phyloP scores from a whole-genome alignment of 2,113 vertebrate species.

The Zosterops pallidus region DNA sequence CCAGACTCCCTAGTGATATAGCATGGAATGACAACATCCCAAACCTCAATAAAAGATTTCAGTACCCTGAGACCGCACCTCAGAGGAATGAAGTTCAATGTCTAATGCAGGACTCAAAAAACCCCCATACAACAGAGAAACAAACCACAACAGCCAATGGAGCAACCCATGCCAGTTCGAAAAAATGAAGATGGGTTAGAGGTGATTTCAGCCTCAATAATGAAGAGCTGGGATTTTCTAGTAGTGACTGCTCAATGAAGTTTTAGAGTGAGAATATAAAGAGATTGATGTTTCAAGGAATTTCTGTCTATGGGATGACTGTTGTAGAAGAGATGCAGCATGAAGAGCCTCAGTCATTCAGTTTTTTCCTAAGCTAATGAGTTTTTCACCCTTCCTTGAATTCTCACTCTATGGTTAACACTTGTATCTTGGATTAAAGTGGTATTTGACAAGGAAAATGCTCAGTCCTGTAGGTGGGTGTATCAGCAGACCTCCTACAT shows the following conservation, averaged over 20 bases:
- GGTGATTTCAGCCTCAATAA: neutral
- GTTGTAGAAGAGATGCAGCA: neutral
- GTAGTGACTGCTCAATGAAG: neutral
- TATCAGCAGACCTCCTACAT: neutral
- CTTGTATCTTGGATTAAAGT: neutral
- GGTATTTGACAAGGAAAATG: neutral
- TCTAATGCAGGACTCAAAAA: neutral
- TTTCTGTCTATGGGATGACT: neutral
- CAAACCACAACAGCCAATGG: neutral
- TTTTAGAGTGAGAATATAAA: neutral
- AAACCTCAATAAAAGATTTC: neutral
- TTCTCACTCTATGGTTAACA: neutral
- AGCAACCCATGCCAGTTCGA: neutral
- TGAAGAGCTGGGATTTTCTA: neutral
- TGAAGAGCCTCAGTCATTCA: neutral
- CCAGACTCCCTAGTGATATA: neutral
- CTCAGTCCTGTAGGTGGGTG: neutral
- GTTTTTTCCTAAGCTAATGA: neutral
- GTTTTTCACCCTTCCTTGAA: neutral
- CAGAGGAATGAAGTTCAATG: neutral
- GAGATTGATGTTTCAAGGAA: neutral
- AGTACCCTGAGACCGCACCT: neutral
- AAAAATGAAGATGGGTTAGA: neutral
- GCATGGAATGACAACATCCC: neutral
- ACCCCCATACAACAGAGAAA: neutral